These are phyloP conservation scores for Bettongia penicillata DNA, from an alignment of 2,113 vertebrate genomes.

Conservation along the genomic window DNA sequence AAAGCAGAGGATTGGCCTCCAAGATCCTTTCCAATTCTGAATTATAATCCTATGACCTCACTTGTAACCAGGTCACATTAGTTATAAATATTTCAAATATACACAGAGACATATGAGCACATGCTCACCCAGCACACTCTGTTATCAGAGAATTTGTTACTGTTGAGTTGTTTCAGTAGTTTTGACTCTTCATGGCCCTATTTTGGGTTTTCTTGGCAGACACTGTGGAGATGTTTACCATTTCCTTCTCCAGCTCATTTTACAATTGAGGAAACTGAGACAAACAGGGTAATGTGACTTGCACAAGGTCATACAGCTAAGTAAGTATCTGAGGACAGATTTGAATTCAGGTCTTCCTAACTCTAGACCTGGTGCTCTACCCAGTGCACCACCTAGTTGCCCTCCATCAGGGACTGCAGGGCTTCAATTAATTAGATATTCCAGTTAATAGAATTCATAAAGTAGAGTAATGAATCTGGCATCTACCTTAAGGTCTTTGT, in stretches of 20 bases:
- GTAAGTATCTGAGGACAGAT: background rate
- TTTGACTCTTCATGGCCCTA: background rate
- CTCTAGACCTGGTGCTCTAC: background rate
- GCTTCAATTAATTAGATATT: background rate
- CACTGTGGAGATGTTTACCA: background rate
- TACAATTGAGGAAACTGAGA: background rate
- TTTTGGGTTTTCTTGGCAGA: background rate
- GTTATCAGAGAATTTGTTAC: background rate
- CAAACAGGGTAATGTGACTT: background rate
- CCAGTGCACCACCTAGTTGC: background rate
- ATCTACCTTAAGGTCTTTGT: background rate
- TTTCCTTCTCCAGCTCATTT: background rate
- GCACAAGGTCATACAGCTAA: background rate
- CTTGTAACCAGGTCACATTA: background rate
- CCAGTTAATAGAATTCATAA: background rate
- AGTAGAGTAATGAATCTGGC: background rate
- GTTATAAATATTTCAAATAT: background rate
- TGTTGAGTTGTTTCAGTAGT: background rate
- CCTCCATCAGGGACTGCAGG: background rate
- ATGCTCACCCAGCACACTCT: background rate
- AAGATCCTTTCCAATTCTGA: background rate
- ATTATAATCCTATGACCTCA: background rate
- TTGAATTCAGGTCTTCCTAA: background rate
- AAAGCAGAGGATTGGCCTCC: background rate
- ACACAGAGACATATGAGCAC: background rate